These are phyloP conservation scores for Aix galericulata DNA, from an alignment of 2,113 vertebrate species.

Conservation along the genomic window DNA sequence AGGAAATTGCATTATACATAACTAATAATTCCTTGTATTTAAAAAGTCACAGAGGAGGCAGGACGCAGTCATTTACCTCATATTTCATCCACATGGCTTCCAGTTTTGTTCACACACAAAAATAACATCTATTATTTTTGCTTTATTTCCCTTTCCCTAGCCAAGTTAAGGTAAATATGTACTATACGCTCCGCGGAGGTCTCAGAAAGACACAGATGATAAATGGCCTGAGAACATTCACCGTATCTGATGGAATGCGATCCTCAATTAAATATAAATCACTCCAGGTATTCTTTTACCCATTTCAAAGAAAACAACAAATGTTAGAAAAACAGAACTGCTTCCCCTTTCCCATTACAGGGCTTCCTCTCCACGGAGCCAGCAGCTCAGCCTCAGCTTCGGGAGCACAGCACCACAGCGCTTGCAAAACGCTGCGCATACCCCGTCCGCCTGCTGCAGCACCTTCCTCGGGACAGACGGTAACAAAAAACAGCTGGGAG, in stretches of 20 bases:
- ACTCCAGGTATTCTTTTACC: slow-evolving; percentile 73
- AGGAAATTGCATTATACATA: slow-evolving; percentile 49
- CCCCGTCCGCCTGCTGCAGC: background rate
- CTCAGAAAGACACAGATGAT: slow-evolving; percentile 61
- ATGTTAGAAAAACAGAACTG: slow-evolving; percentile 53
- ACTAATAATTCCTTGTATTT: slow-evolving; percentile 43
- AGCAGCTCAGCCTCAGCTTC: slow-evolving; percentile 49
- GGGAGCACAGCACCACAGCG: slow-evolving; percentile 36
- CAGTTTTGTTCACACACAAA: slow-evolving; percentile 55
- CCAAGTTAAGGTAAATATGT: slow-evolving; percentile 66
- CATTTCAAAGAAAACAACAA: slow-evolving; percentile 71
- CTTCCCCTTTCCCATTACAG: slow-evolving; percentile 66
- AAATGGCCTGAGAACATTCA: slow-evolving; percentile 67
- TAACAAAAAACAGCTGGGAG: background rate
- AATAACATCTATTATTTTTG: slow-evolving; percentile 68
- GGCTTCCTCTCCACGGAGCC: slow-evolving; percentile 57
- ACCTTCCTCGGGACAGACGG: background rate
- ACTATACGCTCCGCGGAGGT: slow-evolving; percentile 53
- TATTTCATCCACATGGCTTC: slow-evolving; percentile 56
- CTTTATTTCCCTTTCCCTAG: slow-evolving; percentile 74
- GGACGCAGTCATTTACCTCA: slow-evolving; percentile 39
- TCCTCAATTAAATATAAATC: slow-evolving; percentile 75
- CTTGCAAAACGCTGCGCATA: slow-evolving; percentile 47
- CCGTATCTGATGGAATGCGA: slow-evolving; percentile 71
- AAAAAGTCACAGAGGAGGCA: slow-evolving; percentile 53